Percentiles rank a stretch among this genome's conserved stretches.
Conservation (phyloP, 2,888 invertebrate genomes). For the Syritta pipiens region DNA sequence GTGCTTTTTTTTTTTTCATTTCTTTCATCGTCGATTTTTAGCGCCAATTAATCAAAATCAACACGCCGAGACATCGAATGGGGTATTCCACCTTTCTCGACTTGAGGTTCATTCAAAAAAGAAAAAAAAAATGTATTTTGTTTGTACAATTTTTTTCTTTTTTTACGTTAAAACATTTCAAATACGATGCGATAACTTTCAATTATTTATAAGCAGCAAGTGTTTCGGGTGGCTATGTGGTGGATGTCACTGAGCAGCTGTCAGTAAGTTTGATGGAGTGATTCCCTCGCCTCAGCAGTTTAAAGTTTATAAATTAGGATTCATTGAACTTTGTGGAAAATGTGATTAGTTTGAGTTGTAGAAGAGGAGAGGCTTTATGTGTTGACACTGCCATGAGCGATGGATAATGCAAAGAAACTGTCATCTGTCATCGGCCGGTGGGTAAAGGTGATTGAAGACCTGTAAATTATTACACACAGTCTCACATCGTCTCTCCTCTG, state of each 20-base stretch:
- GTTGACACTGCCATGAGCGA: constrained; percentile 3
- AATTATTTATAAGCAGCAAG: constrained; percentile 37
- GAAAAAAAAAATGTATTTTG: constrained; percentile 15
- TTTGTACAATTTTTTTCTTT: neutral
- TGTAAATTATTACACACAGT: constrained; percentile 37
- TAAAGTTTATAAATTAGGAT: constrained; percentile 49
- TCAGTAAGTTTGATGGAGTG: constrained; percentile 58
- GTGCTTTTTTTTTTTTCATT: constrained; percentile 2
- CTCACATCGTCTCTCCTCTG: neutral
- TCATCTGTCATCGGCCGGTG: constrained; percentile 34
- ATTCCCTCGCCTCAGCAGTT: constrained; percentile 31
- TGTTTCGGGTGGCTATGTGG: neutral
- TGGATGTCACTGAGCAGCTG: constrained; percentile 17
- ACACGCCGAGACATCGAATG: too few species aligned
- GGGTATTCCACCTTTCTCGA: neutral
- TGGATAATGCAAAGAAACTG: constrained; percentile 27
- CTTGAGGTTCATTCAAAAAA: too few species aligned
- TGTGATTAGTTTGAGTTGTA: constrained; percentile 21
- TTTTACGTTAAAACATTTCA: constrained; percentile 34
- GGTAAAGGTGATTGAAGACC: constrained; percentile 22
- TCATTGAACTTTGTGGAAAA: constrained; percentile 59
- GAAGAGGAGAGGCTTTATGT: constrained; percentile 1
- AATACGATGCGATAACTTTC: constrained; percentile 45
- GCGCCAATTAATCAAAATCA: constrained; percentile 24
- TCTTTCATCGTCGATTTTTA: too few species aligned